Percentiles rank a stretch among this genome's conserved stretches.
Evolutionary conservation across 2,113 vertebrate genomes (phyloP).

Genomic region (Pelusios castaneus): DNA sequence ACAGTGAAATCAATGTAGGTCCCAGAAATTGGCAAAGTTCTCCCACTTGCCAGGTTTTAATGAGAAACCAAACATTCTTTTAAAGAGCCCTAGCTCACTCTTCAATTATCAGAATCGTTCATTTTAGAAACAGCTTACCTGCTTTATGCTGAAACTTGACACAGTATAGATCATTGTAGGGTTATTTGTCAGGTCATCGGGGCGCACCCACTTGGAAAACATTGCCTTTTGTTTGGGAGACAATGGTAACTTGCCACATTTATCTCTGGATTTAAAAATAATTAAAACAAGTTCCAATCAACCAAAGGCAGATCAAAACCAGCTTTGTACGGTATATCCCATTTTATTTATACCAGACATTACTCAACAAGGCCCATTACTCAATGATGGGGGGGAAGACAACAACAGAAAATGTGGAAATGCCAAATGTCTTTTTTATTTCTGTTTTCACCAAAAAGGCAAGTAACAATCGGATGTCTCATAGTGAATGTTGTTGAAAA

Average conservation of each 20-base stretch:
- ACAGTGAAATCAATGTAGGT: background rate
- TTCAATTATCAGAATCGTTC: background rate
- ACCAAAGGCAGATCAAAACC: background rate
- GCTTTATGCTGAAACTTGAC: constrained; percentile 99
- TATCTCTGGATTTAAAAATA: constrained; percentile 82
- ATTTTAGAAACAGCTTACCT: constrained; percentile 78
- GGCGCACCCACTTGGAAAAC: constrained; percentile 95
- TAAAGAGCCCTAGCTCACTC: background rate
- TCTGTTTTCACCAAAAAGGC: background rate
- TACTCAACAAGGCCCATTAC: background rate
- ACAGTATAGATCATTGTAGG: constrained; percentile 99
- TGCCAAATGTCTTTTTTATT: background rate
- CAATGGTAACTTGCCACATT: constrained; percentile 89
- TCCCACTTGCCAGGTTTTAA: background rate
- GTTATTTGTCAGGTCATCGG: constrained; percentile 94
- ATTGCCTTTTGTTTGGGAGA: constrained; percentile 96
- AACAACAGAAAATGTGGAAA: background rate
- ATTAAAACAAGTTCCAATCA: background rate
- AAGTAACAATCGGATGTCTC: too few relatives aligned
- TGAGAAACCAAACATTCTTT: background rate
- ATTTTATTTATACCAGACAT: background rate
- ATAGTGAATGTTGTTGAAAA: too few relatives aligned
- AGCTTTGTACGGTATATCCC: background rate
- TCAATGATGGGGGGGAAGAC: background rate
- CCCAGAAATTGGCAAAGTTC: background rate